Percentiles rank a stretch among this genome's conserved stretches.
These are phyloP conservation scores for Amyelois transitella DNA, from an alignment of 1,140 invertebrate species.

Conservation along the genomic window DNA sequence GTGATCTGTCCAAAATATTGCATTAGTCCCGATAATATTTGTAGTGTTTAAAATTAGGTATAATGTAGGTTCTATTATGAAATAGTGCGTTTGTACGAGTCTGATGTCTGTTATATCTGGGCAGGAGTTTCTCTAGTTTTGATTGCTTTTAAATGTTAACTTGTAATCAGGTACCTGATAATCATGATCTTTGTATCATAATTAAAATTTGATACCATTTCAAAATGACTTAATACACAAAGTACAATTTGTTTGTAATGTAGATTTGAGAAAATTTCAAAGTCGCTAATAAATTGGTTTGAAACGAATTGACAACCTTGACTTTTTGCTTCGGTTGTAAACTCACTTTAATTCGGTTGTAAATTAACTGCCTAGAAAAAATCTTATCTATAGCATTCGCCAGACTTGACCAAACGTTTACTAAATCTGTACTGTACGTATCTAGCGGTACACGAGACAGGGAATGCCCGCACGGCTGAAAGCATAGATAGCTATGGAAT, in stretches of 20 bases:
- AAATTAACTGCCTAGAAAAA: conserved; percentile 5
- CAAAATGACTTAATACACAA: too few relatives aligned
- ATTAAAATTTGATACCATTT: too few relatives aligned
- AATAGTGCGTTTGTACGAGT: conserved; percentile 3
- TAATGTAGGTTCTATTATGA: conserved; percentile 11
- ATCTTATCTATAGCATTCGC: neutral
- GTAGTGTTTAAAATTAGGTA: conserved; percentile 11
- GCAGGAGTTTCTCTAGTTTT: neutral
- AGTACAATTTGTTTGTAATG: too few relatives aligned
- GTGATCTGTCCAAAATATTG: conserved; percentile 13
- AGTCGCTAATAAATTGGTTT: too few relatives aligned
- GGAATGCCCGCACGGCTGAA: neutral
- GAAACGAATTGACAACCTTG: too few relatives aligned
- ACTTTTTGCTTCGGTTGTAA: too few relatives aligned
- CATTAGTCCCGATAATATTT: conserved; percentile 9
- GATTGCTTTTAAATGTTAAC: neutral
- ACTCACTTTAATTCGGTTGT: too few relatives aligned
- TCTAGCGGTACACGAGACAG: neutral
- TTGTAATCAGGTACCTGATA: too few relatives aligned
- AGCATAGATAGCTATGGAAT: conserved; percentile 13
- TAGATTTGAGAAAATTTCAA: too few relatives aligned
- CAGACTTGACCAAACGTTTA: neutral
- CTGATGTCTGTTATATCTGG: neutral
- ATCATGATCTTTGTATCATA: too few relatives aligned
- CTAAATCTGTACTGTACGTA: neutral